phyloP scores from a whole-genome alignment of 2,888 invertebrate genomes.

The Epistrophe eligans region DNA sequence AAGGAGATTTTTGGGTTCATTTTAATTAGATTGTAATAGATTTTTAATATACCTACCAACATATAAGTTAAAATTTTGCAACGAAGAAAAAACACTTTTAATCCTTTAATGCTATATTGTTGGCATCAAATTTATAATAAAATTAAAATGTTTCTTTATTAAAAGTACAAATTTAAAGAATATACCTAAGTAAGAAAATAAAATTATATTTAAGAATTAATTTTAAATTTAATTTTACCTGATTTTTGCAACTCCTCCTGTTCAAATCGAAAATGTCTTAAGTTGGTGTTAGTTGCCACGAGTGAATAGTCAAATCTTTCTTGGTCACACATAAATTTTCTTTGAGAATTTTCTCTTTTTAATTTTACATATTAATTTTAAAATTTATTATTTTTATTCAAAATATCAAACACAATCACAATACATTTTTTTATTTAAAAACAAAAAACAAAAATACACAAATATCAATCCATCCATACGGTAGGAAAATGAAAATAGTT shows the following conservation, averaged over 20 bases:
- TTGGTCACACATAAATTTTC: not conserved
- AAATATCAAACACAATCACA: conserved; percentile 10
- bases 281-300: not conserved
- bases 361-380: not conserved
- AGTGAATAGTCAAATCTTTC: not conserved
- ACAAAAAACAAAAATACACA: conserved; percentile 17
- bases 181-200: not conserved
- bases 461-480: conserved; percentile 59
- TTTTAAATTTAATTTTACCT: conserved; percentile 1
- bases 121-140: not conserved
- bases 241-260: conserved; percentile 13
- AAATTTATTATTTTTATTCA: not conserved
- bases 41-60: no score
- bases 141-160: not conserved
- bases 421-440: not conserved
- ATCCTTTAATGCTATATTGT: not conserved
- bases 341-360: not conserved
- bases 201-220: not conserved
- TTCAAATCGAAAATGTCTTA: not conserved
- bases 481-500: conserved; percentile 26
- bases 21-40: not conserved
- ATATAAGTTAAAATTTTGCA: not conserved
- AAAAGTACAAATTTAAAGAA: not conserved
- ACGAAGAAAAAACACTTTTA: not conserved
- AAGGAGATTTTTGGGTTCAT: not conserved